Evolutionary conservation across 2,113 vertebrate species (phyloP).

Genomic region (Cyprinus carpio): DNA sequence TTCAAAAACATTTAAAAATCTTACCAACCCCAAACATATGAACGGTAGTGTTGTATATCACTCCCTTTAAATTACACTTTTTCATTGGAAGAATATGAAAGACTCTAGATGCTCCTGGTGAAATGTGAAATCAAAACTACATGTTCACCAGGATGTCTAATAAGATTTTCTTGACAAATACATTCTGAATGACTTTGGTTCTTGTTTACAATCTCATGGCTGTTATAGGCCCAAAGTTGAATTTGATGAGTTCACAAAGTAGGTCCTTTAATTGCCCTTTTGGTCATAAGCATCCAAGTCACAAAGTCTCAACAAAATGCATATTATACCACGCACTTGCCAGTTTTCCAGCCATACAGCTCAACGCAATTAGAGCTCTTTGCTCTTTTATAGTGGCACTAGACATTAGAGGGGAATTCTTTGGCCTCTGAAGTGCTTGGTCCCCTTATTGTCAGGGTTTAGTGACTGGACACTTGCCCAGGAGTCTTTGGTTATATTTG

Average conservation of each 20-base stretch:
- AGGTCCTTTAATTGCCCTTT: background rate
- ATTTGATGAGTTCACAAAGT: background rate
- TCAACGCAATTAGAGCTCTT: background rate
- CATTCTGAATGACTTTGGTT: conserved; percentile 25
- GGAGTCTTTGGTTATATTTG: conserved; percentile 46
- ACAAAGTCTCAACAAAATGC: background rate
- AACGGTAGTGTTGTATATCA: background rate
- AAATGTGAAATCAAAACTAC: background rate
- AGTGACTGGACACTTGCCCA: conserved; percentile 42
- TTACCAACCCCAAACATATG: conserved; percentile 1
- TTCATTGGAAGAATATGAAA: background rate
- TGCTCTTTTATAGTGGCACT: background rate
- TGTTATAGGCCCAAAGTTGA: background rate
- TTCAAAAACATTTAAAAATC: background rate
- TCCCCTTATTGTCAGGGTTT: conserved; percentile 53
- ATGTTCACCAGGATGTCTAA: background rate
- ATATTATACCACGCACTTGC: background rate
- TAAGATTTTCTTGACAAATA: conserved; percentile 7
- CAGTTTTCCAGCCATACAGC: background rate
- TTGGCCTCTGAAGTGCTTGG: conserved; percentile 40
- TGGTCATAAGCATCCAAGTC: background rate
- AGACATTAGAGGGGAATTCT: conserved; percentile 19
- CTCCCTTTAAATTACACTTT: background rate
- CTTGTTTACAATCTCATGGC: background rate
- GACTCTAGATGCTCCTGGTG: background rate